Evolutionary conservation across 2,113 vertebrate species (phyloP), one percentile per base, ranked within the genome.

Genomic region (Vulpes lagopus): DNA sequence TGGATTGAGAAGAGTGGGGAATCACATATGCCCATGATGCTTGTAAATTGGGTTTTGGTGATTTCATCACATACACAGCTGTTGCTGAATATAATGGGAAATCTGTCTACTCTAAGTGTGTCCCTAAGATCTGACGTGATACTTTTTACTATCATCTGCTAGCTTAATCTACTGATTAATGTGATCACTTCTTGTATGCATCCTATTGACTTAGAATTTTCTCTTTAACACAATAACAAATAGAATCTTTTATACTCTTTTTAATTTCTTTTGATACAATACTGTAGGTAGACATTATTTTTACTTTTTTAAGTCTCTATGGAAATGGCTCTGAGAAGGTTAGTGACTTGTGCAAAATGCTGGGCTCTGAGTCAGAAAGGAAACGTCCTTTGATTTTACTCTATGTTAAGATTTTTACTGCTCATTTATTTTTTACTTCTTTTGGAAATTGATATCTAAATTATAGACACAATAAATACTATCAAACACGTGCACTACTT

Each of bases 61-160:
- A 16, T 88, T 97, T 95, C 92, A 30, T 43, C 67, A 89, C 76
- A 78, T n/a, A 73, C 60, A 78, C 35, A 96, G 94, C 69, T 97
- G 16, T 80, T 96, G 86, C 51, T 90, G 84, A 86, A 78, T 94
- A 62, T 73, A 76, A 73, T 23, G 95, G 92, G 74, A 95, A 96
- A 98, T 95, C 74, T 83, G 5, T 62, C 27, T 89, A 55, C 55
- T 91, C 20, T 87, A 49, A 82, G 15, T 81, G 14, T 90, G 43
- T 78, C 35, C n/a, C 8, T 84, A 27, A 85, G 57, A 85, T 87
- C 53, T 73, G 88, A 25, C 12, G 4, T 81, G 74, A 25, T 91
- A 84, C 89, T 97, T 97, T 95, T 67, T 79, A 69, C n/a, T 86
- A 43, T 89, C 22, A 85, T 76, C 55, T 92, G 35, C 43, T 80